phyloP scores from a whole-genome alignment of 35 echinoderm and acorn worm genomes.

The Heliocidaris tuberculata region DNA sequence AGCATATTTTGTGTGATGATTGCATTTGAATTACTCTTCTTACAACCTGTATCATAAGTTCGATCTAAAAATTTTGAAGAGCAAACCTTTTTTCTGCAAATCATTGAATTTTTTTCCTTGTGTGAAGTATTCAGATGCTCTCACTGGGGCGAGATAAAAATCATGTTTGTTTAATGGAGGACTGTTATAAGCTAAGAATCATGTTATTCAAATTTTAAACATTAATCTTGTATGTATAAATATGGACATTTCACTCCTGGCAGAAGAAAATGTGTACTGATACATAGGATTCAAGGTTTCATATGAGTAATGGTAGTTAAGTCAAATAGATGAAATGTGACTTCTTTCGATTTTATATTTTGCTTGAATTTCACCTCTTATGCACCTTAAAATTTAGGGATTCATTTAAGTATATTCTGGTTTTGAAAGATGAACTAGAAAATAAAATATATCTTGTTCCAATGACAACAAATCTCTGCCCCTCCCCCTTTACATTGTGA shows the following conservation, averaged over 20 bases:
- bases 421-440: not conserved
- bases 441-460: not conserved
- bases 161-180: not conserved
- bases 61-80: not conserved
- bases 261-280: not conserved
- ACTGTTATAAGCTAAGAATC: not conserved
- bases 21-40: not conserved
- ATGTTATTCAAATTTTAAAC: not conserved
- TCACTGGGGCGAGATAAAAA: not conserved
- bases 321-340: not conserved
- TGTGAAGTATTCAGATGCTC: not conserved
- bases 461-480: not conserved
- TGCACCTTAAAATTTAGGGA: not conserved
- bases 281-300: not conserved
- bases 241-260: not conserved
- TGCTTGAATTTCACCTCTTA: not conserved
- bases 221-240: conserved; percentile 3
- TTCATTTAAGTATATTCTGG: not conserved
- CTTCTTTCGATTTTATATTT: not conserved
- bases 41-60: not conserved
- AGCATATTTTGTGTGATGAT: not conserved
- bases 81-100: not conserved
- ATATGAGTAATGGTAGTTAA: not conserved
- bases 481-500: not conserved
- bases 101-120: not conserved